Evolutionary conservation across 2,113 vertebrate species (phyloP), one percentile per base, ranked within the genome.

Genomic region (Hoplias malabaricus): DNA sequence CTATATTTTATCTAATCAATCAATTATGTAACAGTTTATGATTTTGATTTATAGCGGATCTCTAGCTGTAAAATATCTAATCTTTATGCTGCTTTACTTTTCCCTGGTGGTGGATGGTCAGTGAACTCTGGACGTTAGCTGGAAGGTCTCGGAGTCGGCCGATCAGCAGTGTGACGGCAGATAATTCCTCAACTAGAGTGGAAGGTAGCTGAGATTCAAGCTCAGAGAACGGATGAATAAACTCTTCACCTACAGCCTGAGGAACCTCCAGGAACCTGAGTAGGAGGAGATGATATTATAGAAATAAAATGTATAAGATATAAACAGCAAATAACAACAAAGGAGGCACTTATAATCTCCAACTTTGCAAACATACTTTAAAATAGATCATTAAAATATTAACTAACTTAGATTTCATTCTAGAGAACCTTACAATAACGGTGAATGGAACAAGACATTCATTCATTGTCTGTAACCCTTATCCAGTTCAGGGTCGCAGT

Each of bases 71-170:
- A 46, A 14, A 5, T 16, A 46, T n/a, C n/a, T n/a, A n/a, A n/a
- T n/a, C n/a, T n/a, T n/a, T 46, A 8, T 65, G 68, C 4, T 71
- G 68, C 38, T 7, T 5, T 86, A 92, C 97, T 95, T 96, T 96
- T 89, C 92, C 95, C n/a, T 94, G 94, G 74, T 95, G 95, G 84
- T 94, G 92, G 80, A 96, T 91, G 13, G 90, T 92, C 86, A 96
- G 93, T 53, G 93, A 91, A 86, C 92, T 94, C 78, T 93, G 90
- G 80, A 95, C 77, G 56, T 68, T 90, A 82, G 85, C 89, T 72
- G 95, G 93, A 73, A 96, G 89, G 79, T 96, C 94, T 89, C 84
- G 90, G 27, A 98, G 91, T 11, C 79, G 92, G 83, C 96, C 96
- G 79, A 93, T 38, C 36, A 96, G 93, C 36, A 94, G 88, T 0